Evolutionary conservation across 2,888 invertebrate species (phyloP).

Genomic region (Plusia festucae): DNA sequence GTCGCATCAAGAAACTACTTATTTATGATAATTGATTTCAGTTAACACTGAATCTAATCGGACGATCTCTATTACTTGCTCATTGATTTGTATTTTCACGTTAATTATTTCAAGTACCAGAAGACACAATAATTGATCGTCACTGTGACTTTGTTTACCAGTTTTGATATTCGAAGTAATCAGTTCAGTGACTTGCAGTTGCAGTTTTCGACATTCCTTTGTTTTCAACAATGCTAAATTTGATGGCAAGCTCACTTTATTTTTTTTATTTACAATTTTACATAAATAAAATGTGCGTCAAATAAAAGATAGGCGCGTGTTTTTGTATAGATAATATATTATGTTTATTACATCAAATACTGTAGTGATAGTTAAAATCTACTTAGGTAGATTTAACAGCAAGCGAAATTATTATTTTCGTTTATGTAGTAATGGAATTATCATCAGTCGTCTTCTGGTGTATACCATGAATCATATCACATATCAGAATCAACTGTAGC

Average conservation of each 20-base stretch:
- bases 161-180: neutral
- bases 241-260: neutral
- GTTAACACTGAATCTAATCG: neutral
- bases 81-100: neutral
- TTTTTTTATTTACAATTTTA: too few species aligned
- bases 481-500: neutral
- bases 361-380: neutral
- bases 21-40: neutral
- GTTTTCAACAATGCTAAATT: neutral
- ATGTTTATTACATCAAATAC: neutral
- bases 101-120: neutral
- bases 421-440: neutral
- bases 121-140: neutral
- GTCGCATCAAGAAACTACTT: too few species aligned
- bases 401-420: neutral
- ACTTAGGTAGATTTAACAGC: conserved; percentile 2
- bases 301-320: conserved; percentile 4
- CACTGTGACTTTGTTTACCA: conserved; percentile 3
- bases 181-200: neutral
- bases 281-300: conserved; percentile 4
- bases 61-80: neutral
- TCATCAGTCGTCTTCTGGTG: neutral
- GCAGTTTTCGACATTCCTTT: conserved; percentile 4
- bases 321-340: neutral
- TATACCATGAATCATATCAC: neutral